Evolutionary conservation across 2,888 invertebrate species (phyloP), one percentile per base, ranked within the genome.

Genomic region (Leptarthrus brevirostris): DNA sequence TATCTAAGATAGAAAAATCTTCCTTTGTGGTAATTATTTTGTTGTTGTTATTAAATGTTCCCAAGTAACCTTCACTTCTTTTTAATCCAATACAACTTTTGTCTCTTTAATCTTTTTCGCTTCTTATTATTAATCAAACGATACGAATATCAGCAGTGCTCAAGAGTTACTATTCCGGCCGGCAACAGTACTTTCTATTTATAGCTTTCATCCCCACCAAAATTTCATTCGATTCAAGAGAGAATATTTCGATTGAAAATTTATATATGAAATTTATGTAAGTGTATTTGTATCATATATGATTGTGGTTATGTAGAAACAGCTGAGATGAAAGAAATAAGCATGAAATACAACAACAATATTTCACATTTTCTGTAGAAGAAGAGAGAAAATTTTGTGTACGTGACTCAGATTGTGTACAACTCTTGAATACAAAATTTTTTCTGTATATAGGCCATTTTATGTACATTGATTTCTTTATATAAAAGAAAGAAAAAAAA

Each of bases 81-180:
- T n/a, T 40, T 40, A 1, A 40, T 40, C 40, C 40, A 40, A 40
- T 40, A 12, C 6, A 40, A 40, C 40, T 40, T 8, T 40, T 40
- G 10, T 40, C 6, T 40, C 40, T 40, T 30, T n/a, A 30, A 40
- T 61, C 3, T 40, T n/a, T 8, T 40, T 12, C 34, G 36, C 18
- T 34, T 58, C 18, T 20, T 44, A 44, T 22, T 20, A 40, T 47
- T 16, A 26, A 22, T 74, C 72, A 77, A 78, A 77, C 76, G 77
- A 78, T 74, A 78, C 79, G 78, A 80, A 78, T 78, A 77, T 77
- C 79, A 80, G 81, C 82, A 83, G 80, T 83, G 82, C 81, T 83
- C 80, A 81, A 81, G 83, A 82, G 82, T 83, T 82, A 84, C 83
- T 83, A 81, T 82, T 81, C 80, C 83, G 83, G 83, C 85, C 83